A percentile compares a stretch with the other conserved stretches of the same genome.
Evolutionary conservation across 2,888 invertebrate genomes (phyloP).

Genomic region (Choristoneura rosaceana): DNA sequence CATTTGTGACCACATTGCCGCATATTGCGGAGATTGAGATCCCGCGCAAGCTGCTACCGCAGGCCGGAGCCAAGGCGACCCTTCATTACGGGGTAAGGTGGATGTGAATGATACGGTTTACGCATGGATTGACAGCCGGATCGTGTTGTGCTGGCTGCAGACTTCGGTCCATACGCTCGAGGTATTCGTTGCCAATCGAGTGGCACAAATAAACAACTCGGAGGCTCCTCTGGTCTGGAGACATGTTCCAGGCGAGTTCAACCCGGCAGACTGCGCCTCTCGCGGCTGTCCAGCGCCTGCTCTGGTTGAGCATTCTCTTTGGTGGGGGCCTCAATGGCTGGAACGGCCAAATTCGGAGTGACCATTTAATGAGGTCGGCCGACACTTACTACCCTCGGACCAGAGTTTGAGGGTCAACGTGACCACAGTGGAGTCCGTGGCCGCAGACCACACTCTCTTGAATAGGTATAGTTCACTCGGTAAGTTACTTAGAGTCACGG

Average conservation of each 20-base stretch:
- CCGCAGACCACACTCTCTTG: neutral
- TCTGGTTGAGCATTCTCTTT: too few relatives aligned
- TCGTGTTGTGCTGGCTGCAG: conserved; percentile 1
- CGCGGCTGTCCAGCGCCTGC: too few relatives aligned
- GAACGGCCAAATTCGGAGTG: neutral
- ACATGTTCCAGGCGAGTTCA: too few relatives aligned
- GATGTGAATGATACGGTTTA: neutral
- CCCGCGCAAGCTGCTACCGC: neutral
- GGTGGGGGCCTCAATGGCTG: too few relatives aligned
- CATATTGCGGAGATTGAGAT: neutral
- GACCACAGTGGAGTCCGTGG: neutral
- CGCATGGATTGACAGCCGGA: conserved; percentile 16
- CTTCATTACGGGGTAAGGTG: conserved; percentile 3
- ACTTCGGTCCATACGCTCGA: conserved; percentile 9
- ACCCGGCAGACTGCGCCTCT: too few relatives aligned
- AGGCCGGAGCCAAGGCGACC: neutral
- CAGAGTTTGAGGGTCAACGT: neutral
- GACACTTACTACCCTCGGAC: neutral
- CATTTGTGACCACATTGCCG: neutral
- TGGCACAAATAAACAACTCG: neutral
- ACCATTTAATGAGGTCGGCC: neutral
- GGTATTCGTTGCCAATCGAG: conserved; percentile 19
- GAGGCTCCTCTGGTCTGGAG: too few relatives aligned
- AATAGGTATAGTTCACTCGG: neutral
- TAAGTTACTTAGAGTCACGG: neutral